phyloP scores from a whole-genome alignment of 2,888 invertebrate genomes.

The Caenorhabditis uteleia region DNA sequence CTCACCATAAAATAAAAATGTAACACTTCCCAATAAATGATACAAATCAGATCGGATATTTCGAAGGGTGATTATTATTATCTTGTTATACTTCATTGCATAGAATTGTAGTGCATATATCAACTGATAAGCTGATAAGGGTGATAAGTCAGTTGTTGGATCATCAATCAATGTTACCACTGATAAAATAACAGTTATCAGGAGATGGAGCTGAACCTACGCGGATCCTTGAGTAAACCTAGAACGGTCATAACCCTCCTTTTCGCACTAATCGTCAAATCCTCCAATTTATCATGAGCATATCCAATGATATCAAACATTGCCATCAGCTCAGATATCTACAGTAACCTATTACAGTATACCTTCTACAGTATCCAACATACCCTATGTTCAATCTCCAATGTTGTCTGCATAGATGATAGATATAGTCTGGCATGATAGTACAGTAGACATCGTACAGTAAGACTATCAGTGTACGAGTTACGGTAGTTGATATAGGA shows the following conservation, averaged over 20 bases:
- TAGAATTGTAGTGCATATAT: slow-evolving; percentile 88
- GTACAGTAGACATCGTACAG: slow-evolving; percentile 46
- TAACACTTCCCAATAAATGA: slow-evolving; percentile 88
- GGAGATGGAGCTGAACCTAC: no score
- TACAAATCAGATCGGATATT: slow-evolving; percentile 92
- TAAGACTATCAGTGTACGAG: slow-evolving; percentile 35
- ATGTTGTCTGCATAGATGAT: slow-evolving; percentile 21
- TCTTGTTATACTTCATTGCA: slow-evolving; percentile 86
- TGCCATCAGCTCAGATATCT: slow-evolving; percentile 81
- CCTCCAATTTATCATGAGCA: slow-evolving; percentile 80
- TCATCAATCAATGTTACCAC: slow-evolving; percentile 76
- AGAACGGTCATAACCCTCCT: slow-evolving; percentile 87
- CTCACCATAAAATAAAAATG: slow-evolving; percentile 83
- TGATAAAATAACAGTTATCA: slow-evolving; percentile 39
- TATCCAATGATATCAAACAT: slow-evolving; percentile 91
- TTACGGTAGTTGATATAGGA: slow-evolving; percentile 47
- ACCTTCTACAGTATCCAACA: neutral
- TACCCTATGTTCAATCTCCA: slow-evolving; percentile 46
- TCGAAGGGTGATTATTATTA: slow-evolving; percentile 88
- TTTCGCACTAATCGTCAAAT: slow-evolving; percentile 86
- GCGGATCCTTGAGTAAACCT: slow-evolving; percentile 90
- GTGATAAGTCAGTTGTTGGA: slow-evolving; percentile 91
- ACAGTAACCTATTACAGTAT: slow-evolving; percentile 10
- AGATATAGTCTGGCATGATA: slow-evolving; percentile 51
- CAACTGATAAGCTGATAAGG: slow-evolving; percentile 90